Percentiles rank a stretch among this genome's conserved stretches.
These are phyloP conservation scores for Octodon degus DNA, from an alignment of 2,113 vertebrate species.

Conservation along the genomic window DNA sequence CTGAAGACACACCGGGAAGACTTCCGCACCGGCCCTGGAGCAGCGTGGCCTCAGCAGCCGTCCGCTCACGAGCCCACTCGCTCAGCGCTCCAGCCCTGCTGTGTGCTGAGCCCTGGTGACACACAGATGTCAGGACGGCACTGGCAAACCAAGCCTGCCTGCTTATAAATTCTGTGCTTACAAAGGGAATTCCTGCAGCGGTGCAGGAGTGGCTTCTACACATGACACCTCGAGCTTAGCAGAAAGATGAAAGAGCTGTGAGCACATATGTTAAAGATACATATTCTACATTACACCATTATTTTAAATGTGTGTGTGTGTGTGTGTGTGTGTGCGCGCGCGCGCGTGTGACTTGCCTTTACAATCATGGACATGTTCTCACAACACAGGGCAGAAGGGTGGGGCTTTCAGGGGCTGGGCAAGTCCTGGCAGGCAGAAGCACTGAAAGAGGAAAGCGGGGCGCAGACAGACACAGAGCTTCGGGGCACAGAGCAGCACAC, in stretches of 20 bases:
- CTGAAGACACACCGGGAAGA: neutral
- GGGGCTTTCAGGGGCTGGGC: too few relatives aligned
- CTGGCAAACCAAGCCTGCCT: neutral
- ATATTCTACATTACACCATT: neutral
- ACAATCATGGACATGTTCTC: neutral
- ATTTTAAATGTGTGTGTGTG: neutral
- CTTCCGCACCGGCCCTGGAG: fast-evolving
- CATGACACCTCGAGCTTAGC: neutral
- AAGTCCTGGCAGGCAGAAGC: neutral
- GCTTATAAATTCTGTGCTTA: neutral
- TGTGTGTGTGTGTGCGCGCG: neutral
- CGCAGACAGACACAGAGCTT: neutral
- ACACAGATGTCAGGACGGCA: neutral
- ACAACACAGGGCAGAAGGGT: neutral
- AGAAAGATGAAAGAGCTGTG: neutral
- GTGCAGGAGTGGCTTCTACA: neutral
- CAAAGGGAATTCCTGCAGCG: too few relatives aligned
- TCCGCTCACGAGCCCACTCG: fast-evolving
- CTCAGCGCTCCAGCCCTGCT: too few relatives aligned
- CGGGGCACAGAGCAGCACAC: neutral
- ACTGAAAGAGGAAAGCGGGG: neutral
- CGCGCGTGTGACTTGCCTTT: neutral
- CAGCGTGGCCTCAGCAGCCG: neutral
- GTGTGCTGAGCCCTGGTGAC: neutral
- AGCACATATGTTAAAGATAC: too few relatives aligned